phyloP scores from a whole-genome alignment of 2,888 invertebrate species.

The Adineta ricciae region DNA sequence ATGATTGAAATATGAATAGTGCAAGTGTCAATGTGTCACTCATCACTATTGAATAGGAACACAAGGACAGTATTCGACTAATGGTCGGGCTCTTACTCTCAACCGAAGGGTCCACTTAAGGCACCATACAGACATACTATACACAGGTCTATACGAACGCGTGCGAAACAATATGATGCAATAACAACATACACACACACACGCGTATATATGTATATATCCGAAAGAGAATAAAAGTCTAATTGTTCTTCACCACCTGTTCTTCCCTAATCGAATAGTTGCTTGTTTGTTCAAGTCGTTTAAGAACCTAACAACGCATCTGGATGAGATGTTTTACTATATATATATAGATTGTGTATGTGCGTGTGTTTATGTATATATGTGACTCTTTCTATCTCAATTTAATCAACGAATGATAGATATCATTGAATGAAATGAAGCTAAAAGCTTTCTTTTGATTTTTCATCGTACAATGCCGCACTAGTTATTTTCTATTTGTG shows the following conservation, averaged over 20 bases:
- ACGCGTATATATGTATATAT: not conserved
- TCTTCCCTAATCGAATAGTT: not conserved
- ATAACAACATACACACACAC: not conserved
- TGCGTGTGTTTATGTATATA: not conserved
- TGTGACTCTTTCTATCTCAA: not conserved
- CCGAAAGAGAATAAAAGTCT: not conserved
- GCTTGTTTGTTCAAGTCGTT: not conserved
- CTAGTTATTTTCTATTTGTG: not conserved
- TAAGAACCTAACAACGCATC: not conserved
- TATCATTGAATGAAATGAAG: not conserved
- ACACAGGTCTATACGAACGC: not conserved
- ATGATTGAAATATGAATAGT: conserved; percentile 5
- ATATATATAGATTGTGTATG: not conserved
- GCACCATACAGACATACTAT: not conserved
- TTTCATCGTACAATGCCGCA: not conserved
- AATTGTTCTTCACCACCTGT: not conserved
- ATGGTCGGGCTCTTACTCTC: not conserved
- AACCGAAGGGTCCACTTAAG: not conserved
- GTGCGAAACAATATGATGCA: conserved; percentile 9
- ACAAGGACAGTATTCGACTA: conserved; percentile 2
- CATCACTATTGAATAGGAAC: not conserved
- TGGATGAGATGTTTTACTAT: not conserved
- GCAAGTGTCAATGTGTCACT: conserved; percentile 5
- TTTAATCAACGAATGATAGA: not conserved
- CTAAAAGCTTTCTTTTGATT: not conserved